Evolutionary conservation across 2,888 invertebrate genomes (phyloP).

Genomic region (Synanthedon tipuliformis): DNA sequence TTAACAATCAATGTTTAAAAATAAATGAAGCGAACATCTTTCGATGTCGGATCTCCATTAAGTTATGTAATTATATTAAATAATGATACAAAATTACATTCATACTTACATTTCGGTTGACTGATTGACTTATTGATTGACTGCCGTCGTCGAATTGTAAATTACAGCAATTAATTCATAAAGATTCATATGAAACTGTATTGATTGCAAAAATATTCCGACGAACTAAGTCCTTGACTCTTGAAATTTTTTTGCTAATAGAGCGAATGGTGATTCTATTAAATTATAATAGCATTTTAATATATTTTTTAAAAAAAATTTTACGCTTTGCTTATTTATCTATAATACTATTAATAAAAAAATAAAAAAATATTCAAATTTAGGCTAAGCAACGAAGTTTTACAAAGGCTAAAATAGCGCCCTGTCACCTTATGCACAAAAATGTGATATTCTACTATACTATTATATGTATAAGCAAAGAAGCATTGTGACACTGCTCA

Average conservation of each 20-base stretch:
- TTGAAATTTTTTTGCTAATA: not conserved
- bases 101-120: not conserved
- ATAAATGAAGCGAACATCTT: not conserved
- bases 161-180: conserved; percentile 20
- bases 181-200: not conserved
- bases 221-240: not conserved
- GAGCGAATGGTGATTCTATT: no score
- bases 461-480: no score
- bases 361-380: no score
- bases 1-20: not conserved
- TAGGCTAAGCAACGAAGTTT: no score
- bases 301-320: no score
- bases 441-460: no score
- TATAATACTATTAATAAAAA: no score
- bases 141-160: not conserved
- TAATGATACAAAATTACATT: not conserved
- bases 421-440: no score
- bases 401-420: no score
- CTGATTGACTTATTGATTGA: conserved; percentile 15
- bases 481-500: no score
- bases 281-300: no score
- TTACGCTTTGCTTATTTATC: no score
- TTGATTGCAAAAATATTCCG: not conserved
- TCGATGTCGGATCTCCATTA: not conserved
- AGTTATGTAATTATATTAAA: not conserved